phyloP scores from a whole-genome alignment of 2,797 vertebrate species.

The Tadarida brasiliensis region DNA sequence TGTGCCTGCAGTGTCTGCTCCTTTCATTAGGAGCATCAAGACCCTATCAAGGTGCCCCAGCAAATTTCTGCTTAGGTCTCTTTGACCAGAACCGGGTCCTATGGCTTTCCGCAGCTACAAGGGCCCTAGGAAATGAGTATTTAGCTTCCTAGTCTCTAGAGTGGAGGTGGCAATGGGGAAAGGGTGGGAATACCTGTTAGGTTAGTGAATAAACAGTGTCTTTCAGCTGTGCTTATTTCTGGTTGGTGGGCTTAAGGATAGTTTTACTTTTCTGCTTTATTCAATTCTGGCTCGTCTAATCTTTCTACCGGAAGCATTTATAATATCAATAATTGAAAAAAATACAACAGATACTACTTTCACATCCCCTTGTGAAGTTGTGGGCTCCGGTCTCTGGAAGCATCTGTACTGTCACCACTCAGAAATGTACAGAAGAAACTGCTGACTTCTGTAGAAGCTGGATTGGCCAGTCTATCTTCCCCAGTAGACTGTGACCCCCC shows the following conservation, averaged over 20 bases:
- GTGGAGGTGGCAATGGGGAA: neutral
- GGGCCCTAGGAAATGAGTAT: neutral
- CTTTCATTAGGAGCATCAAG: neutral
- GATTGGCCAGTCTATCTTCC: neutral
- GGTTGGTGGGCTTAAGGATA: neutral
- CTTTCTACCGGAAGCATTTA: neutral
- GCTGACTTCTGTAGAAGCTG: neutral
- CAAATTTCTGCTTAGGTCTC: neutral
- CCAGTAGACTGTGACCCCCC: neutral
- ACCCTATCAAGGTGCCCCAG: neutral
- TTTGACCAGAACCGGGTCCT: neutral
- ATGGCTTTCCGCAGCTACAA: neutral
- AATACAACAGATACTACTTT: neutral
- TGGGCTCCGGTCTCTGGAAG: neutral
- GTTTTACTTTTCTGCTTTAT: neutral
- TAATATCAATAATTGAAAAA: neutral
- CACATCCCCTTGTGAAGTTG: neutral
- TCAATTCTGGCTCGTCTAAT: neutral
- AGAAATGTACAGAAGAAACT: neutral
- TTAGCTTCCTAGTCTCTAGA: neutral
- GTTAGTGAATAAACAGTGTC: neutral
- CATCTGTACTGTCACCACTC: neutral
- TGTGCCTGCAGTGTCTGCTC: neutral
- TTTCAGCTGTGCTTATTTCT: neutral
- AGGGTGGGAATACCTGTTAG: neutral